Evolutionary conservation across 2,113 vertebrate genomes (phyloP).

Genomic region (Urocynchramus pylzowi): DNA sequence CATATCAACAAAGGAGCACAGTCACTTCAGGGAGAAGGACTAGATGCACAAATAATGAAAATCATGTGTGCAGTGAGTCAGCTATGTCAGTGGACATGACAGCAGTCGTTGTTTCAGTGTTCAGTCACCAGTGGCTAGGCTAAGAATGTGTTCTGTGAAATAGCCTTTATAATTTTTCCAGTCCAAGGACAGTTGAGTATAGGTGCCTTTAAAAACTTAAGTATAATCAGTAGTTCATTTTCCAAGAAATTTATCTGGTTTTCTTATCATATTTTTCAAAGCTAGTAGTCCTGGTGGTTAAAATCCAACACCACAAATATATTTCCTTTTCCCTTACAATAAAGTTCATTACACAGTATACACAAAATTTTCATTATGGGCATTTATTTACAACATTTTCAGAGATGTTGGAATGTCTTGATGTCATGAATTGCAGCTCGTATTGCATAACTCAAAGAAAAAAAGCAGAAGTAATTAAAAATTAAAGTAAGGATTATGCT

Average conservation of each 20-base stretch:
- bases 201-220: background rate
- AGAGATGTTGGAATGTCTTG: background rate
- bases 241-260: background rate
- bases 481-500: background rate
- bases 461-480: background rate
- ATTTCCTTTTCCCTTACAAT: background rate
- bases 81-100: background rate
- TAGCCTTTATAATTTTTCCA: background rate
- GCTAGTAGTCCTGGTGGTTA: background rate
- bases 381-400: background rate
- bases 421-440: background rate
- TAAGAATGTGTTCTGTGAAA: background rate
- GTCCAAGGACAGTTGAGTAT: background rate
- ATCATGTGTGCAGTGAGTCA: background rate
- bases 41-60: background rate
- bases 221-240: background rate
- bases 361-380: background rate
- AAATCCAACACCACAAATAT: background rate
- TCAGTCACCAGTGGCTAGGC: background rate
- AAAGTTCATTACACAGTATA: background rate
- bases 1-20: background rate
- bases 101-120: background rate
- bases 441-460: background rate
- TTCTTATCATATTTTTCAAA: background rate
- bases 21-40: background rate